A percentile compares a stretch with the other conserved stretches of the same genome.
Conservation (phyloP, 2,113 vertebrate species). For the Alligator mississippiensis region DNA sequence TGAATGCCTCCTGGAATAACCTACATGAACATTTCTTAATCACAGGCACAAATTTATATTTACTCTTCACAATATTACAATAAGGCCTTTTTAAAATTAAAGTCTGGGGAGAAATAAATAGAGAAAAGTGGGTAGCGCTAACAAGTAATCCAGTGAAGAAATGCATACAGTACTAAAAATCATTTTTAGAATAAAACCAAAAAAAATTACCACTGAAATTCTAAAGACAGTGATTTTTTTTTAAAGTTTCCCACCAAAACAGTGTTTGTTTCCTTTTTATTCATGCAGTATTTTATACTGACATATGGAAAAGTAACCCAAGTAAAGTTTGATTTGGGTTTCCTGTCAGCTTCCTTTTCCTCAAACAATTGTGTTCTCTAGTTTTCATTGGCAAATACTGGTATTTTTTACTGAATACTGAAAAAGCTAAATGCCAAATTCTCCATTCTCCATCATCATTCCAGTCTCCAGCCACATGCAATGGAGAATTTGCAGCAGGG, state of each 20-base stretch:
- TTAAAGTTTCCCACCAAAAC: not conserved
- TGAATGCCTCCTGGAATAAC: no score
- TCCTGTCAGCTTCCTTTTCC: not conserved
- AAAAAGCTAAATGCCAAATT: not conserved
- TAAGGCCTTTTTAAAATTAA: no score
- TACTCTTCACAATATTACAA: no score
- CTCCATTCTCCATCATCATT: not conserved
- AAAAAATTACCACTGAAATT: no score
- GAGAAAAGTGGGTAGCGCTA: not conserved
- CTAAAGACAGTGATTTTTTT: no score
- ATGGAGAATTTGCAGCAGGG: constrained; percentile 25
- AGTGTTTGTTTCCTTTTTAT: not conserved
- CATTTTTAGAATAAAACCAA: not conserved
- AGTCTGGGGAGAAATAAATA: not conserved
- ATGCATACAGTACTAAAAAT: not conserved
- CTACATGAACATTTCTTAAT: no score
- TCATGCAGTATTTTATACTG: not conserved
- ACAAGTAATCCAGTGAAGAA: not conserved
- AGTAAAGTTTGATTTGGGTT: not conserved
- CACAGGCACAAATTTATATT: no score
- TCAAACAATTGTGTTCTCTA: not conserved
- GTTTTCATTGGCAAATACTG: not conserved
- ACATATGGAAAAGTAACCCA: not conserved
- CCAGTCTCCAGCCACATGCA: not conserved
- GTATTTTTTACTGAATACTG: not conserved